Percentiles rank a stretch among this genome's conserved stretches.
Evolutionary conservation across 2,797 vertebrate species (phyloP).

Genomic region (Mastacembelus armatus): DNA sequence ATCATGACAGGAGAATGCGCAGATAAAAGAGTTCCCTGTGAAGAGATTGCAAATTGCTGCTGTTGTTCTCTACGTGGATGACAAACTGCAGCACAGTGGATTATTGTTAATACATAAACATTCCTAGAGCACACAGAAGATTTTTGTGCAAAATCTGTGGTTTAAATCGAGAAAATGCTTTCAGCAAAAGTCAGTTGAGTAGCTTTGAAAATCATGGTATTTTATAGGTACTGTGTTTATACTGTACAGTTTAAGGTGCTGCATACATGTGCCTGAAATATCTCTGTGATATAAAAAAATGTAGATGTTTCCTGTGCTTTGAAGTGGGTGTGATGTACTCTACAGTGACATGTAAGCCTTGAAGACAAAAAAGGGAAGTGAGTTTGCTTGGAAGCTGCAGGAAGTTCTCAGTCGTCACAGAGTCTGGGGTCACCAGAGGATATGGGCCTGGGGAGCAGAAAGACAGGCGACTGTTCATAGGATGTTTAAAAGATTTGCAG

Average conservation of each 20-base stretch:
- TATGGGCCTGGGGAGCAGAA: constrained; percentile 30
- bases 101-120: constrained; percentile 46
- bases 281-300: constrained; percentile 53
- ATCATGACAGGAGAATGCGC: constrained; percentile 59
- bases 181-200: background rate
- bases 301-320: constrained; percentile 68
- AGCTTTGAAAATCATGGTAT: background rate
- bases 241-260: constrained; percentile 1
- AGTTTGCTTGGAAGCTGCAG: constrained; percentile 64
- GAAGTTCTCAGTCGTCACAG: constrained; percentile 61
- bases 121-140: constrained; percentile 30
- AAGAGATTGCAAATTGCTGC: constrained; percentile 54
- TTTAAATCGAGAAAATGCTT: constrained; percentile 16
- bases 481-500: constrained; percentile 43
- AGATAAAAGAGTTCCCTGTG: constrained; percentile 57
- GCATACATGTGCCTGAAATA: constrained; percentile 24
- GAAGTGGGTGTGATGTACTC: constrained; percentile 62
- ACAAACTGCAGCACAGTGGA: constrained; percentile 44
- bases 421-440: constrained; percentile 69
- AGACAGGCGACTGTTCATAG: constrained; percentile 33
- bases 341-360: constrained; percentile 39
- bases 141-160: constrained; percentile 30
- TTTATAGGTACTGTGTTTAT: too few relatives aligned
- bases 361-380: constrained; percentile 74
- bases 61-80: constrained; percentile 50